A percentile compares a stretch with the other conserved stretches of the same genome.
These are phyloP conservation scores for Microctenopoma steveboyesi DNA, from an alignment of 2,797 vertebrate genomes.

Conservation along the genomic window DNA sequence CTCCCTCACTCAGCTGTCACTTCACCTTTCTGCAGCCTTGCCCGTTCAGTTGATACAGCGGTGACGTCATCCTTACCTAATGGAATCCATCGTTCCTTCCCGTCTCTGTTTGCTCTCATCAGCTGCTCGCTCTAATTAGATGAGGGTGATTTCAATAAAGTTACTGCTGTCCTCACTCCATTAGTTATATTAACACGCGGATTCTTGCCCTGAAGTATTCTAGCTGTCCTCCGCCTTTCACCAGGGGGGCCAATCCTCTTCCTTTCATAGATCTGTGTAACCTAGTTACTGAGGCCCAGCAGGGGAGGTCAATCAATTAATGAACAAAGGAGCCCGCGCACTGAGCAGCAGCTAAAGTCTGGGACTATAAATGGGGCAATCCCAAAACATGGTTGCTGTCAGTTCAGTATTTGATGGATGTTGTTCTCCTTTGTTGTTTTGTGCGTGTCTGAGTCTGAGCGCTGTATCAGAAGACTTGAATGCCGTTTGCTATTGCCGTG, in stretches of 20 bases:
- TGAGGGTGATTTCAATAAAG: constrained; percentile 80
- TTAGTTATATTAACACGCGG: constrained; percentile 81
- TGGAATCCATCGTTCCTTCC: constrained; percentile 56
- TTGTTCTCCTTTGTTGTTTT: constrained; percentile 70
- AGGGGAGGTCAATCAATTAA: constrained; percentile 83
- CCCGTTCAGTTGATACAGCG: constrained; percentile 41
- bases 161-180: constrained; percentile 77
- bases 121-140: constrained; percentile 76
- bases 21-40: constrained; percentile 54
- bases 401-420: constrained; percentile 72
- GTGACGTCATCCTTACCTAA: constrained; percentile 67
- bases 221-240: constrained; percentile 65
- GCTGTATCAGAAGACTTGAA: constrained; percentile 19
- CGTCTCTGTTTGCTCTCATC: constrained; percentile 61
- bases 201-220: constrained; percentile 67
- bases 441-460: constrained; percentile 6
- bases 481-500: constrained; percentile 9
- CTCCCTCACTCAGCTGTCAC: constrained; percentile 12
- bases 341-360: constrained; percentile 68
- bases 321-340: constrained; percentile 81
- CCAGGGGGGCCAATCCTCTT: constrained; percentile 61
- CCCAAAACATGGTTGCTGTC: constrained; percentile 75
- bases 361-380: constrained; percentile 74
- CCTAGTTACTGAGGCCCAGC: constrained; percentile 82
- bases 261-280: constrained; percentile 78